These are phyloP conservation scores for Buphagus erythrorhynchus DNA, from an alignment of 2,797 vertebrate species.

Conservation along the genomic window DNA sequence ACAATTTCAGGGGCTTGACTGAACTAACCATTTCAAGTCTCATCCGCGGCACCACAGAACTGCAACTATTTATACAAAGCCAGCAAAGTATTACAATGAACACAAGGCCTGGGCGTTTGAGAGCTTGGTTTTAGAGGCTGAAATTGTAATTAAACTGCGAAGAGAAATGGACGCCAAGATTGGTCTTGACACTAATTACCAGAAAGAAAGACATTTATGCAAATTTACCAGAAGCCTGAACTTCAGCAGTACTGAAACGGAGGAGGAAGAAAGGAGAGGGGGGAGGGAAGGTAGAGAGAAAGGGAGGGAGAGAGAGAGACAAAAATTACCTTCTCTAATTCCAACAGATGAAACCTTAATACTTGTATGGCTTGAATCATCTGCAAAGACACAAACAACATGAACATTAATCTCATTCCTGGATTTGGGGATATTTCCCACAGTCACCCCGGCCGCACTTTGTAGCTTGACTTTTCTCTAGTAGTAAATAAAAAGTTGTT, in stretches of 20 bases:
- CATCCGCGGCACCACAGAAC: constrained; percentile 46
- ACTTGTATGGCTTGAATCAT: constrained; percentile 99
- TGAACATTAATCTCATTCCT: constrained; percentile 59
- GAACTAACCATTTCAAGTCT: constrained; percentile 32
- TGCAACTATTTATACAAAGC: constrained; percentile 74
- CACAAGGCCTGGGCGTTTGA: constrained; percentile 82
- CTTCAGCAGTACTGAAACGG: constrained; percentile 64
- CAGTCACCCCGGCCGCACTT: constrained; percentile 15
- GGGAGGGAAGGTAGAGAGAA: constrained; percentile 4
- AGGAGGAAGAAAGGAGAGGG: not conserved
- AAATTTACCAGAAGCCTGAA: constrained; percentile 85
- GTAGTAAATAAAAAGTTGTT: constrained; percentile 78
- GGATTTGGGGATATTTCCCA: constrained; percentile 61
- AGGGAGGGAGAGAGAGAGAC: not conserved
- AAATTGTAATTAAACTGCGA: constrained; percentile 93
- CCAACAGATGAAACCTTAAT: constrained; percentile 99
- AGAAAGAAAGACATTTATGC: constrained; percentile 94
- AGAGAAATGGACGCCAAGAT: constrained; percentile 91
- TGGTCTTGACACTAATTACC: constrained; percentile 98
- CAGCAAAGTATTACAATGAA: constrained; percentile 81
- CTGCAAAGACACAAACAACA: constrained; percentile 86
- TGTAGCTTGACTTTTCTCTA: constrained; percentile 39
- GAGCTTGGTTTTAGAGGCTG: constrained; percentile 88
- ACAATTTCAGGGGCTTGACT: constrained; percentile 6
- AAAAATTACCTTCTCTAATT: constrained; percentile 98